Evolutionary conservation across 2,113 vertebrate genomes (phyloP), one percentile per base, ranked within the genome.

Genomic region (Piprites chloris): DNA sequence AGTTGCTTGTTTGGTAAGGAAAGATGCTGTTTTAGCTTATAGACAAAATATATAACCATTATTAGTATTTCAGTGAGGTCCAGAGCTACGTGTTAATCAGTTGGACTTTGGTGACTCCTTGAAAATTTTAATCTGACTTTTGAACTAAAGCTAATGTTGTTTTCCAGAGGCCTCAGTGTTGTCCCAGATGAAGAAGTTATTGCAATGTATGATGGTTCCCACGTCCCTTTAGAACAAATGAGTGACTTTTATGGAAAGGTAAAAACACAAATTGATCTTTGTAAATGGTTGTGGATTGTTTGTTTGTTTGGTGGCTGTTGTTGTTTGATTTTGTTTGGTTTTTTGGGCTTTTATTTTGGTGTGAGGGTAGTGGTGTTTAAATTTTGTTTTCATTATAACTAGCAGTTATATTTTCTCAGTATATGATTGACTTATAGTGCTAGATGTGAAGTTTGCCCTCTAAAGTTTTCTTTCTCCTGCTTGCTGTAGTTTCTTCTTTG

Each of bases 211-310:
- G 99, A 99, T 96, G 99, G 99, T 20, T 98, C 97, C 41, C 99
- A 99, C 5, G 98, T 99, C 33, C 99, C 99, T 71, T 96, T 99
- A 78, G 99, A 99, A 81, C 99, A 98, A 95, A 99, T 99, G 99
- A 99, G 99, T 50, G 99, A 99, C 97, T 99, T 99, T 75, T 99
- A 99, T 65, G 99, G 99, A 92, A 99, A 99, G 99, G 99, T 99
- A 94, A 97, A 58, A 33, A 8, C 32, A 50, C 14, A 63, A 78
- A 58, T 6, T 4, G 6, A 12, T 89, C 23, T 72, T 58, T 30
- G 81, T 47, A 56, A 58, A 26, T 26, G 3, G 11, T 18, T 14
- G 15, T 26, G 11, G 9, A 23, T 35, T 35, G 9, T 58, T 58
- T n/a, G 12, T 24, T 58, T 58, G 21, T 6, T 59, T 47, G 47